These are phyloP conservation scores for Varroa destructor DNA, from an alignment of 1,140 invertebrate genomes.

Conservation along the genomic window DNA sequence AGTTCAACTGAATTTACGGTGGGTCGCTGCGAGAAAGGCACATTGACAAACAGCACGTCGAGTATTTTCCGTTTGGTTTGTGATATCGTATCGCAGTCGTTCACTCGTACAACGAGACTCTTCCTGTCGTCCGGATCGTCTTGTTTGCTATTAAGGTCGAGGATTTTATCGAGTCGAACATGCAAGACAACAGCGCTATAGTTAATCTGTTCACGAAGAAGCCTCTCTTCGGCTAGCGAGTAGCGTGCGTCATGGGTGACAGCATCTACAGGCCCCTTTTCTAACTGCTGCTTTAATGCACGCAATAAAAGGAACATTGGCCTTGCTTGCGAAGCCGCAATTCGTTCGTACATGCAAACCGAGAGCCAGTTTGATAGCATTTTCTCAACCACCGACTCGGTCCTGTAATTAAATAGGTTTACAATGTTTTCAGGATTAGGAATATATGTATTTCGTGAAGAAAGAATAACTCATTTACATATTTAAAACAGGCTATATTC, in stretches of 20 bases:
- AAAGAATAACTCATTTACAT: neutral
- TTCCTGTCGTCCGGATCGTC: slow-evolving; percentile 78
- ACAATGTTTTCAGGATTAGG: too few species aligned
- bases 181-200: slow-evolving; percentile 55
- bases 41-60: slow-evolving; percentile 87
- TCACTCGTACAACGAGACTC: slow-evolving; percentile 71
- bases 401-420: slow-evolving; percentile 44
- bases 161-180: slow-evolving; percentile 77
- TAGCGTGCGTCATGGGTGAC: slow-evolving; percentile 45
- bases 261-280: slow-evolving; percentile 89
- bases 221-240: slow-evolving; percentile 46
- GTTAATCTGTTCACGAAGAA: slow-evolving; percentile 45
- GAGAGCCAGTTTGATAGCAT: slow-evolving; percentile 98
- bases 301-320: slow-evolving; percentile 89
- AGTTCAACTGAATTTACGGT: slow-evolving; percentile 78
- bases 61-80: slow-evolving; percentile 95
- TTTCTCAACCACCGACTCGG: slow-evolving; percentile 94
- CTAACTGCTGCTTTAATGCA: slow-evolving; percentile 96
- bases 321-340: slow-evolving; percentile 81
- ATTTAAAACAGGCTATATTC: too few species aligned
- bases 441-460: neutral
- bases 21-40: slow-evolving; percentile 75
- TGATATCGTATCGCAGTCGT: slow-evolving; percentile 94
- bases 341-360: slow-evolving; percentile 87
- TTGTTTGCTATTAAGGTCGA: slow-evolving; percentile 83